Base-by-base conservation (phyloP, 2,888 invertebrate genomes). In the Biston stratarius region DNA sequence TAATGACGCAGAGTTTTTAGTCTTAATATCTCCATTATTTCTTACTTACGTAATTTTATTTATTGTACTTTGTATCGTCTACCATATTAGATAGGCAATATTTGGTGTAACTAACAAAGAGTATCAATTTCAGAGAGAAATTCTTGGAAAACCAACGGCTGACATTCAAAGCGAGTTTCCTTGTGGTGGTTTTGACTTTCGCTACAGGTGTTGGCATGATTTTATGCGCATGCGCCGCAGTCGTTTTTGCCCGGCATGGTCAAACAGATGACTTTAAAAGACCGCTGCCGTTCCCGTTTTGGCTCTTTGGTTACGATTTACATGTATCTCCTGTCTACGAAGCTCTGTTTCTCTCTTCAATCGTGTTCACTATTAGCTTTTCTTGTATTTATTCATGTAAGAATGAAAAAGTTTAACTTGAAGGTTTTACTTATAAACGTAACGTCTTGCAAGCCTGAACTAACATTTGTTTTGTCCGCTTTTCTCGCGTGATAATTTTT, bases 231-330 rank as follows among this genome's bases (percentile, higher is more conserved):
- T 62, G 49, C 36, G 12, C 70, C 6, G 38, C 59, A 6, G 38
- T 48, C 0, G 0, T 48, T 3, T 10, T 60, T n/a, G 24, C 12
- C 6, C 33, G 2, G 12, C 24, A 57, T 10, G 47, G 55, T 47
- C 24, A 24, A 24, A 24, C 24, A 24, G 24, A 24, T 24, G 58
- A 14, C 8, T 9, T 5, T 5, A 15, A 0, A 3, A 65, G 57
- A 57, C 73, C 71, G 0, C 38, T 73, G 45, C 69, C 68, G 0
- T 66, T 68, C 15, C 67, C 73, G 0, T 62, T 66, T 33, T 71
- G 59, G 67, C 2, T 47, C 0, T 64, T 55, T 15, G 52, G 38
- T 2, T 33, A 61, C 1, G 67, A 73, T 49, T 47, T 69, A 6
- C 9, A 44, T 0, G 58, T 44, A 12, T 49, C 69, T 15, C 71